Percentiles rank a stretch among this genome's conserved stretches.
Conservation (phyloP, 2,888 invertebrate species). For the Cataglyphis altisquamis region DNA sequence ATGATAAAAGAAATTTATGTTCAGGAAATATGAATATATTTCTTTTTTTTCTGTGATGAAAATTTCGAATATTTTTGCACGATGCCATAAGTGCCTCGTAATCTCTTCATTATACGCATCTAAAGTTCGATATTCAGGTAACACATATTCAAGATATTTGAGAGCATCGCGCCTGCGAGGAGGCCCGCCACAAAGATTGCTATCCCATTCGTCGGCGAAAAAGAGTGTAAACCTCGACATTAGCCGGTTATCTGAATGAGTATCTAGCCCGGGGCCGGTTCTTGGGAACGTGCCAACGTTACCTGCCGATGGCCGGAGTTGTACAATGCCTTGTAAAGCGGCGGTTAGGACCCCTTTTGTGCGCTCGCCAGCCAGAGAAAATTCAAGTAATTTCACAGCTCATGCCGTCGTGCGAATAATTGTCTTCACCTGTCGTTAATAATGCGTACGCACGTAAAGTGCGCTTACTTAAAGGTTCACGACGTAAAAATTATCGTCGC, state of each 20-base stretch:
- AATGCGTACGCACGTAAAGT: not conserved
- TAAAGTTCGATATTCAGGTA: constrained; percentile 66
- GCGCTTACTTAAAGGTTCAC: not conserved
- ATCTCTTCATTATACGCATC: constrained; percentile 71
- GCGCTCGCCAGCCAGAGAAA: not conserved
- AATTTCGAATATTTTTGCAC: constrained; percentile 36
- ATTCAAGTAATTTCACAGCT: constrained; percentile 18
- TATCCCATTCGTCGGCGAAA: constrained; percentile 68
- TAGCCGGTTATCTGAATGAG: constrained; percentile 72
- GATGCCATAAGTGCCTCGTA: constrained; percentile 45
- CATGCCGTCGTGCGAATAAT: not conserved
- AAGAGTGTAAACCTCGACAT: constrained; percentile 73
- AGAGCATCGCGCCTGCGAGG: constrained; percentile 2
- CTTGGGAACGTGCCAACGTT: constrained; percentile 73
- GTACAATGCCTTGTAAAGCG: constrained; percentile 63
- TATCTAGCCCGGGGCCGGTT: constrained; percentile 67
- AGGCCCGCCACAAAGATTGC: constrained; percentile 60
- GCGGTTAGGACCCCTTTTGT: constrained; percentile 56
- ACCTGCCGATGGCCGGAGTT: constrained; percentile 54
- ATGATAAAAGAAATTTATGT: not conserved
- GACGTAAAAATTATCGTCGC: constrained; percentile 7
- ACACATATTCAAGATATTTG: constrained; percentile 47
- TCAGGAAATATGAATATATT: not conserved
- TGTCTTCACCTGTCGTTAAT: constrained; percentile 36
- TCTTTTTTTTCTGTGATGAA: not conserved